These are phyloP conservation scores for Diuraphis noxia DNA, from an alignment of 1,140 invertebrate species.

Conservation along the genomic window DNA sequence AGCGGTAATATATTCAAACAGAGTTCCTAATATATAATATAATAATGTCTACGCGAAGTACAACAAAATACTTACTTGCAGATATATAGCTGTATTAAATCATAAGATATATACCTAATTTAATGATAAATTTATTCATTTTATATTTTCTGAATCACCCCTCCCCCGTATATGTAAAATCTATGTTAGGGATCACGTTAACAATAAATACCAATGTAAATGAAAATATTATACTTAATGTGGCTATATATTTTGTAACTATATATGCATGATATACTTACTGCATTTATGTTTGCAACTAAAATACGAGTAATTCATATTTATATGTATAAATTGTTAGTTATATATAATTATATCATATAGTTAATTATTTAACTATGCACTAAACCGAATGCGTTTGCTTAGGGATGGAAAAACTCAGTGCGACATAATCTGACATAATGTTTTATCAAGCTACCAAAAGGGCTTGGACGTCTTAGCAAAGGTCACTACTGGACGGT, in stretches of 20 bases:
- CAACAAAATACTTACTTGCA: no score
- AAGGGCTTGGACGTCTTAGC: conserved; percentile 85
- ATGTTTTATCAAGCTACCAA: conserved; percentile 94
- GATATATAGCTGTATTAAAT: neutral
- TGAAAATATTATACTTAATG: neutral
- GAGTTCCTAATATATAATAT: no score
- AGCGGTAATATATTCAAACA: no score
- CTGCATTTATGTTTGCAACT: neutral
- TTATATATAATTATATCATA: neutral
- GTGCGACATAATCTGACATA: conserved; percentile 94
- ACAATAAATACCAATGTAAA: neutral
- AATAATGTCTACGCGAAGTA: no score
- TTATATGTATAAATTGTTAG: neutral
- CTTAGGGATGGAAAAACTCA: conserved; percentile 93
- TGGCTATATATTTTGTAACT: neutral
- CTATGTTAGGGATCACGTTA: neutral
- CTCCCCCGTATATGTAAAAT: neutral
- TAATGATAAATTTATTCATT: neutral
- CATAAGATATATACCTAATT: no score
- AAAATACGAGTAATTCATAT: neutral
- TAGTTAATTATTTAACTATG: no score
- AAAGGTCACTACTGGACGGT: conserved; percentile 99
- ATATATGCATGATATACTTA: neutral
- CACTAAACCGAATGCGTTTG: neutral
- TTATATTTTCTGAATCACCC: neutral